These are phyloP conservation scores for Sarcophaga rosellei DNA, from an alignment of 2,888 invertebrate genomes.

Conservation along the genomic window DNA sequence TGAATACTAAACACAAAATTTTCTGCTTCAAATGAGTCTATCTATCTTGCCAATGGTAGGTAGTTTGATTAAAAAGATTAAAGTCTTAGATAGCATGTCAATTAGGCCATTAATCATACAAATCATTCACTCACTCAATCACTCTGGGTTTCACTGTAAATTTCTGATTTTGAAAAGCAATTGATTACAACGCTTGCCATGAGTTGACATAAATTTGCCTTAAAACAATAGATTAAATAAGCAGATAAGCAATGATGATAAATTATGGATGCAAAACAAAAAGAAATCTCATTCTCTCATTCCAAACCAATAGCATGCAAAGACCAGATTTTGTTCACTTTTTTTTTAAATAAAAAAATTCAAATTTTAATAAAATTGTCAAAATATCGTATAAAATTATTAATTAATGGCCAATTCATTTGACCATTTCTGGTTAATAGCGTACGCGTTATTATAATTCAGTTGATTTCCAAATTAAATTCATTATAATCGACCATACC, in stretches of 20 bases:
- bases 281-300: background rate
- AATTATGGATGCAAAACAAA: slow-evolving; percentile 3
- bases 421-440: background rate
- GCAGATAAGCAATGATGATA: background rate
- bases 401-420: background rate
- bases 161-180: background rate
- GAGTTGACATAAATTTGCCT: slow-evolving; percentile 48
- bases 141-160: background rate
- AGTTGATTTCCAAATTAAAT: slow-evolving; percentile 29
- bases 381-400: background rate
- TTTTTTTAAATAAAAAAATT: background rate
- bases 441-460: background rate
- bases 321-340: no score
- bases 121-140: background rate
- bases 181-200: slow-evolving; percentile 30
- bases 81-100: slow-evolving; percentile 60
- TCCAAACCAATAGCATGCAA: background rate
- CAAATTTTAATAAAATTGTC: slow-evolving; percentile 26
- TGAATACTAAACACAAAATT: slow-evolving; percentile 24
- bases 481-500: background rate
- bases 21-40: slow-evolving; percentile 40
- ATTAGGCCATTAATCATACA: slow-evolving; percentile 63
- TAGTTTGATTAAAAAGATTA: slow-evolving; percentile 14
- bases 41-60: slow-evolving; percentile 32
- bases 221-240: background rate